Conservation (phyloP, 2,888 invertebrate species). For the Pardosa pseudoannulata region DNA sequence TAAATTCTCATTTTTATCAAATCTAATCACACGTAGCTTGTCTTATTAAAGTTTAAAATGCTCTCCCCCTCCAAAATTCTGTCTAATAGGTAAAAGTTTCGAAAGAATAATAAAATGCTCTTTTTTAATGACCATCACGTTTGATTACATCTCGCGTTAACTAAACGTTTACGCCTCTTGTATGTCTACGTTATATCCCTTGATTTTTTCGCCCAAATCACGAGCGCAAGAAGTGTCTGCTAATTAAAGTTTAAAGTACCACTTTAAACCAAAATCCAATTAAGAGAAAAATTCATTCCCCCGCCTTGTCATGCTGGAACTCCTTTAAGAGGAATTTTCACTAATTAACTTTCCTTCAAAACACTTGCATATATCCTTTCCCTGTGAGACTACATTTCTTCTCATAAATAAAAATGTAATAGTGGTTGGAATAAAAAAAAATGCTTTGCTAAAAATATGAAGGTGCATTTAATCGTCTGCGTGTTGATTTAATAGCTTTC, state of each 20-base stretch:
- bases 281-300: not conserved
- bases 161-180: not conserved
- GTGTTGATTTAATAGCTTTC: not conserved
- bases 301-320: not conserved
- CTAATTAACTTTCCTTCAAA: not conserved
- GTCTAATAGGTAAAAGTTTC: not conserved
- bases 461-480: not conserved
- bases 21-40: too few relatives aligned
- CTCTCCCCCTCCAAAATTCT: not conserved
- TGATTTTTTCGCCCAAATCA: not conserved
- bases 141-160: not conserved
- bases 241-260: conserved; percentile 13
- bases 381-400: not conserved
- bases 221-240: not conserved
- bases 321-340: not conserved
- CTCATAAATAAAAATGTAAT: too few relatives aligned
- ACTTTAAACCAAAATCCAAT: conserved; percentile 2
- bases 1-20: too few relatives aligned
- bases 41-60: too few relatives aligned
- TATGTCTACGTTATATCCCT: not conserved
- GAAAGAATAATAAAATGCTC: not conserved
- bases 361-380: not conserved
- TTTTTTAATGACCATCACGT: not conserved
- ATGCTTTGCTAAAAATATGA: not conserved
- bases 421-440: not conserved